Base-by-base conservation (phyloP, 1,140 invertebrate genomes). In the Tenebrio molitor region DNA sequence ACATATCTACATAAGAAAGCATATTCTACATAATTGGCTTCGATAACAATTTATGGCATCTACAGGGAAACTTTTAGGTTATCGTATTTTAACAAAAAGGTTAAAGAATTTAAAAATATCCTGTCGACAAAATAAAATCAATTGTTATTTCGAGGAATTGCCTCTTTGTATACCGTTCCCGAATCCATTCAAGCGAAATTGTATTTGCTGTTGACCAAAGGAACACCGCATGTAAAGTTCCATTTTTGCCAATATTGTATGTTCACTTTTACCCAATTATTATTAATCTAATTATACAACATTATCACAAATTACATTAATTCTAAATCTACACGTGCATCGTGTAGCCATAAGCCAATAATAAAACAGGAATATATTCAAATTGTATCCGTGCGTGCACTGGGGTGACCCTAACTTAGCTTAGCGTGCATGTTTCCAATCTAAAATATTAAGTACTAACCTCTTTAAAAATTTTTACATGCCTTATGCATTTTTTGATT, bases 281-380 rank as follows among this genome's bases (percentile, higher is more conserved):
- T 16, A 65, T 17, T 15, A 33, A 15, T 15, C 50, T 58, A 58
- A 58, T 58, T 58, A 15, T 25, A 58, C 50, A 58, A 46, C 42
- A 39, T 39, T 39, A 39, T 7, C 2, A 39, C 21, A 58, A 29
- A 58, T 58, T 58, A 58, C 50, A 58, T 58, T 25, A 58, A 58
- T 25, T 58, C 50, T 58, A 68, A 67, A 68, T 46, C 65, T 46
- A 68, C 65, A 68, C 41, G 65, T 68, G 65, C 65, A 68, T 68
- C 65, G 65, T 68, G 65, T 68, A 46, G 65, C 42, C 50, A 58
- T 68, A 68, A 68, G 65, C 65, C 65, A 68, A 46, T 68, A 68
- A 68, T 68, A 68, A 41, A 50, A 68, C 42, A 50, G 23, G 41
- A 68, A 63, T 70, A 34, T 71, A 71, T 50, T 71, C 42, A 64